Evolutionary conservation across 2,113 vertebrate species (phyloP).

Genomic region (Macquaria australasica): DNA sequence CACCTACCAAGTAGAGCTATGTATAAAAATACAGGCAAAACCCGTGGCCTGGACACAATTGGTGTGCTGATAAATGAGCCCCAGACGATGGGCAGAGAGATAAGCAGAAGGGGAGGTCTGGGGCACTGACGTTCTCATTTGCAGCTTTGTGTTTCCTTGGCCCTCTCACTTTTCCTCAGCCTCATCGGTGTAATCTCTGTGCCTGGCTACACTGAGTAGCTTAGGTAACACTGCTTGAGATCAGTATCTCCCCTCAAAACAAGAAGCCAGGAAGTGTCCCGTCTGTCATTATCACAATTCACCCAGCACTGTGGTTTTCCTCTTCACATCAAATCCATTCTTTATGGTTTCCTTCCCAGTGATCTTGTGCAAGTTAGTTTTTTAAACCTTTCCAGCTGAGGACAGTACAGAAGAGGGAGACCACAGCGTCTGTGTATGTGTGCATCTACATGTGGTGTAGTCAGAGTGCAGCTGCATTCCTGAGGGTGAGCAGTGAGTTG

Average conservation of each 20-base stretch:
- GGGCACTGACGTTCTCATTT: constrained; percentile 69
- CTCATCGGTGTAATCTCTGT: constrained; percentile 44
- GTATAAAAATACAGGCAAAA: constrained; percentile 42
- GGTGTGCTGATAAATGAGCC: constrained; percentile 52
- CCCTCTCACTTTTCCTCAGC: constrained; percentile 57
- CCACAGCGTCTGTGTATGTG: constrained; percentile 46
- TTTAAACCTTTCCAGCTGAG: constrained; percentile 75
- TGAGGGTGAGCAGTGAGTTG: constrained; percentile 60
- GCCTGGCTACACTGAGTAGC: constrained; percentile 45
- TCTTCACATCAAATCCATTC: constrained; percentile 71
- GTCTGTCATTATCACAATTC: constrained; percentile 77
- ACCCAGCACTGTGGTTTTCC: constrained; percentile 73
- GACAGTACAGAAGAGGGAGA: constrained; percentile 61
- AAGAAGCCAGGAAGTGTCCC: constrained; percentile 79
- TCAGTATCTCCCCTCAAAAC: constrained; percentile 71
- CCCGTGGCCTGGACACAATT: constrained; percentile 57
- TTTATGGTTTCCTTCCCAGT: constrained; percentile 73
- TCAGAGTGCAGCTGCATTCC: constrained; percentile 60
- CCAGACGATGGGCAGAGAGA: constrained; percentile 76
- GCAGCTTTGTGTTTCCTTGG: constrained; percentile 68
- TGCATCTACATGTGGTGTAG: constrained; percentile 52
- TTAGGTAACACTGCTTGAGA: constrained; percentile 69
- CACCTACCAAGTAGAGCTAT: constrained; percentile 19
- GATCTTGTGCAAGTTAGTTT: constrained; percentile 45
- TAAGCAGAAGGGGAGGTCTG: constrained; percentile 66